Base-by-base conservation (phyloP, 2,113 vertebrate species). In the Hypanus sabinus region DNA sequence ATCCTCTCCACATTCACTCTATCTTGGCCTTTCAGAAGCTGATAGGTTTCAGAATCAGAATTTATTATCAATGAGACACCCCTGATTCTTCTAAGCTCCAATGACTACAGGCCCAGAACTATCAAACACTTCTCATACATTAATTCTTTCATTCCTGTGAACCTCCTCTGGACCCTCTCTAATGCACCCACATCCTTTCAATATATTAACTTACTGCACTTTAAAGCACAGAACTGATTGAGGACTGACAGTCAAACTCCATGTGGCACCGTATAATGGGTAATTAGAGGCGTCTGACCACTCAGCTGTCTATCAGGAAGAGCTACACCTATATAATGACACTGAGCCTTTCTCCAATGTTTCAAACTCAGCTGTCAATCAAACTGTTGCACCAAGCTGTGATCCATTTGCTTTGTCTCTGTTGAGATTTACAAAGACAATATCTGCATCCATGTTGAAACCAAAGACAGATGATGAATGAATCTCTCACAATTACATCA, bases 321-420 rank as follows among this genome's bases (percentile, higher is more conserved):
- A 36, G 36, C 76, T 79, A 79, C n/a, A 79, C 12, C 76, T 11
- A 79, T 12, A 16, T 36, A 33, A 79, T 79, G 76, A 79, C 9
- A 36, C 33, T 79, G 76, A 79, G 24, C 30, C 75, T 8, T 76
- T 76, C 30, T 76, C 27, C 10, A 76, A 36, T 3, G 9, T 10
- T n/a, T 79, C 76, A 79, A 79, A 79, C 76, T 36, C 76, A 79
- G n/a, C 76, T 79, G 76, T 79, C 76, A 79, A 33, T 36, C 76
- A 79, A 79, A 79, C 10, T n/a, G 10, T 5, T 36, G 11, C n/a
- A 33, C 76, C 27, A 36, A 36, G 76, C n/a, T 36, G 27, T 73
- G 76, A 4, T 12, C 12, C 11, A 14, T 38, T 46, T 38, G 33
- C 3, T 81, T 81, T 36, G 36, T 38, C 36, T 18, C 36, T 81